Conservation (phyloP, 2,113 vertebrate genomes). For the Varanus komodoensis region DNA sequence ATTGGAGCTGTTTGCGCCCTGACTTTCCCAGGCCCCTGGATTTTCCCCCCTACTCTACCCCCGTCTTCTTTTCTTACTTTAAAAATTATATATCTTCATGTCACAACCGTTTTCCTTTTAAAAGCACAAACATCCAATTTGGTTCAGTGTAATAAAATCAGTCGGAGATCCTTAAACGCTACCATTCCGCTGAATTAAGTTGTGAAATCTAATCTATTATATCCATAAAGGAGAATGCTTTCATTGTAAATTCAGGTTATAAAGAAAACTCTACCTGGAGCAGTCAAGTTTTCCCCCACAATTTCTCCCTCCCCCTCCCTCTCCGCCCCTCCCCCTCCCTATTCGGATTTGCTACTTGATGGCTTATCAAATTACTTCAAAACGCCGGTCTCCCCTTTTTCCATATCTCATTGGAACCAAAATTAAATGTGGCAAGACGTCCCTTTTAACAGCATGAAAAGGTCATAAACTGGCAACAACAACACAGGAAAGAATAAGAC, state of each 20-base stretch:
- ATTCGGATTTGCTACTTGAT: slow-evolving; percentile 60
- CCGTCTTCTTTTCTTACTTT: slow-evolving; percentile 52
- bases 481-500: slow-evolving; percentile 13
- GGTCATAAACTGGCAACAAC: slow-evolving; percentile 48
- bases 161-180: slow-evolving; percentile 69
- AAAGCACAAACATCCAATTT: slow-evolving; percentile 79
- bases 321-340: slow-evolving; percentile 22
- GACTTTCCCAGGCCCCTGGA: background rate
- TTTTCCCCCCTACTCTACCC: background rate
- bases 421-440: slow-evolving; percentile 64
- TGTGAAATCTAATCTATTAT: slow-evolving; percentile 77
- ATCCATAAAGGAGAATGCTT: slow-evolving; percentile 73
- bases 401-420: slow-evolving; percentile 50
- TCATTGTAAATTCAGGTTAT: slow-evolving; percentile 74
- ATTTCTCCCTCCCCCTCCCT: background rate
- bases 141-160: slow-evolving; percentile 75
- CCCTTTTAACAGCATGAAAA: slow-evolving; percentile 53
- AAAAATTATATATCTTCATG: slow-evolving; percentile 73
- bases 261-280: slow-evolving; percentile 66
- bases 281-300: slow-evolving; percentile 17
- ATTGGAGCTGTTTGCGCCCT: background rate
- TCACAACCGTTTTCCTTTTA: slow-evolving; percentile 72
- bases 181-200: slow-evolving; percentile 73
- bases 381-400: slow-evolving; percentile 47
- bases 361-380: slow-evolving; percentile 69